Evolutionary conservation across 2,888 invertebrate genomes (phyloP), one percentile per base, ranked within the genome.

Genomic region (Polia nebulosa): DNA sequence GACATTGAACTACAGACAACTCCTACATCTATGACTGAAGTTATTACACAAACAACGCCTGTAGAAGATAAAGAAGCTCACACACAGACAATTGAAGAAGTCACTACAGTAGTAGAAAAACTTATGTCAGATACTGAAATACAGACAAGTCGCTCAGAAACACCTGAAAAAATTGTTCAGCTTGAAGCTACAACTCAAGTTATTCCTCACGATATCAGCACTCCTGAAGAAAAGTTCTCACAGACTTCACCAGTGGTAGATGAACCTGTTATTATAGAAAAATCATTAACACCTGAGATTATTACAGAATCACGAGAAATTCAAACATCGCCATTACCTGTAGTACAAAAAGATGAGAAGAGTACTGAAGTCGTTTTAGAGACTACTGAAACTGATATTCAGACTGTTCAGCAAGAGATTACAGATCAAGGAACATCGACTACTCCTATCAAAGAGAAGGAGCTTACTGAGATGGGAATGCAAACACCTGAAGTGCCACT

Each of bases 11-110:
- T 96, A 41, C 97, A 97, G 88, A 96, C 96, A 9, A 96, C 96
- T 29, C 96, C 96, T 15, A 95, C 95, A 72, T 89, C 90, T 57
- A 85, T 94, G 0, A 93, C 89, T 62, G 96, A 96, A 85, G 92
- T 89, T 29, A 92, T 96, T 45, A 94, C 96, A 61, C 98, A 98
- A 93, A 98, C 98, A 6, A 94, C 96, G 17, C 96, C 97, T 9
- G 87, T 92, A 3, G 90, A 95, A 63, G 94, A 93, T 39, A 93
- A 90, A 79, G 93, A 93, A 83, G 90, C 81, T 58, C 90, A 94
- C 61, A 93, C 95, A 36, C 94, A 95, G 77, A 96, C 96, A 45
- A 76, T 86, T 8, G 93, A 91, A 72, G 90, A 90, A 77, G 85
- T 89, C 0, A 87, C 84, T 25, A 82, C 90, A 13, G 88, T 93